Percentiles rank a stretch among this genome's conserved stretches.
Conservation (phyloP, 2,113 vertebrate species). For the Urocolius indicus region DNA sequence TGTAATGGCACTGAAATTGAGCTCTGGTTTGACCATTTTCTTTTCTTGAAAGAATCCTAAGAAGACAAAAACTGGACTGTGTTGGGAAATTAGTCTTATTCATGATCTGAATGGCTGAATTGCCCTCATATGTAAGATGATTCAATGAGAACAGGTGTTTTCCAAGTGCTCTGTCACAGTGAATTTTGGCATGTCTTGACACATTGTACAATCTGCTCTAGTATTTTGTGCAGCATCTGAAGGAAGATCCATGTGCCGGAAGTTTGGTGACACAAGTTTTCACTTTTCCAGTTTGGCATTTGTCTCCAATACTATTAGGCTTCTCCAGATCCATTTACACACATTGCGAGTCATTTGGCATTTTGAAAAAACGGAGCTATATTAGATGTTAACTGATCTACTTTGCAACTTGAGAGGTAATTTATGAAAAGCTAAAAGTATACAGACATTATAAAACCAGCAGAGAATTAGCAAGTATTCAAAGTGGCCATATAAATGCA, state of each 20-base stretch:
- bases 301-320: background rate
- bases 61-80: background rate
- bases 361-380: background rate
- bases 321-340: background rate
- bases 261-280: background rate
- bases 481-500: background rate
- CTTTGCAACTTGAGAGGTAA: background rate
- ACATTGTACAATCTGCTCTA: background rate
- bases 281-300: background rate
- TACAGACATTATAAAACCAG: background rate
- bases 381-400: background rate
- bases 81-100: background rate
- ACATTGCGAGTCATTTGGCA: background rate
- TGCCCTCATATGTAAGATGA: background rate
- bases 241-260: background rate
- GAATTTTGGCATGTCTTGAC: background rate
- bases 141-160: background rate
- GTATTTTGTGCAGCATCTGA: background rate
- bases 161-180: background rate
- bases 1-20: background rate
- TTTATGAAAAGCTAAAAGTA: background rate
- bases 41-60: background rate
- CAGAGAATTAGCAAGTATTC: background rate
- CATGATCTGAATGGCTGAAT: background rate
- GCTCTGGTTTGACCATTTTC: background rate